Conservation (phyloP, 92 coral and sea anemone genomes). For the Epizoanthus illoricatus region DNA sequence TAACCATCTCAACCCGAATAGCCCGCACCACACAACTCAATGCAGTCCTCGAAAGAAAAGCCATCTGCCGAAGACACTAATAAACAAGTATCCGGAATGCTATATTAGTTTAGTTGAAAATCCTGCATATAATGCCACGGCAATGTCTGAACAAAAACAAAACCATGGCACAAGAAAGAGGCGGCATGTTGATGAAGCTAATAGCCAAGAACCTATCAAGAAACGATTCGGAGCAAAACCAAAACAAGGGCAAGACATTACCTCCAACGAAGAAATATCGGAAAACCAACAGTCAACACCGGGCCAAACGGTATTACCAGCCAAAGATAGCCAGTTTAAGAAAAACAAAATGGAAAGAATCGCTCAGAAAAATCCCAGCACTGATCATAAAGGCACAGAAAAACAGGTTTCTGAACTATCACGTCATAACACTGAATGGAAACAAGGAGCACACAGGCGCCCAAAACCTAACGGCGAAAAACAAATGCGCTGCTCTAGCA, state of each 20-base stretch:
- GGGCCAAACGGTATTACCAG: no score
- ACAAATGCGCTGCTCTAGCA: slow-evolving; percentile 31
- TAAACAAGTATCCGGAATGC: not conserved
- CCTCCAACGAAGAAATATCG: no score
- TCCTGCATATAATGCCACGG: not conserved
- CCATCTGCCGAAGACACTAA: not conserved
- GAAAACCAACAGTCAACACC: no score
- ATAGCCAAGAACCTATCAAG: not conserved
- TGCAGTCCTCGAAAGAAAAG: no score
- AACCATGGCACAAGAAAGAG: not conserved
- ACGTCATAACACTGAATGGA: not conserved
- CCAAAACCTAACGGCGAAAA: not conserved
- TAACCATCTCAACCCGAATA: not conserved
- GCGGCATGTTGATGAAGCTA: not conserved
- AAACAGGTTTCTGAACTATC: not conserved
- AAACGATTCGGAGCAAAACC: not conserved
- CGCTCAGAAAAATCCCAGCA: no score
- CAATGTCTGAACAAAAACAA: not conserved
- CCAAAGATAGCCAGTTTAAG: no score
- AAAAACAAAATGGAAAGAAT: no score
- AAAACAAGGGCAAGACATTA: no score
- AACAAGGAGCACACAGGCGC: not conserved
- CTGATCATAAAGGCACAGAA: no score
- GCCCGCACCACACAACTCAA: not conserved
- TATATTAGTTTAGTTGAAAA: not conserved